phyloP scores from a whole-genome alignment of 37 sponge, comb jelly and placozoan species.

The Geodia barretti region DNA sequence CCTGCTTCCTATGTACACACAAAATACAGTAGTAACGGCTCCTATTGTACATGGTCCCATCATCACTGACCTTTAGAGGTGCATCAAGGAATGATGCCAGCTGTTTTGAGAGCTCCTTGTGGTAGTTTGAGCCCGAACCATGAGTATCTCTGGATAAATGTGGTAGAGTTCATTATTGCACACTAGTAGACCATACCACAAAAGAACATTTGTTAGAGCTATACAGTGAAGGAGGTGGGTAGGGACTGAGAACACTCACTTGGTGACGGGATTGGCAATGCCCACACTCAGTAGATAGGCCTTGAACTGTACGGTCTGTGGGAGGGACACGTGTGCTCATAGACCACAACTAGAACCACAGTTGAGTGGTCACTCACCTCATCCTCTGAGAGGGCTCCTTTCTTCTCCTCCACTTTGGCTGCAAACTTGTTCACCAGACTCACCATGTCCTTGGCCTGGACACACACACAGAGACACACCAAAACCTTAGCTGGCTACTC shows the following conservation, averaged over 20 bases:
- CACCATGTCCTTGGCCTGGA: slow-evolving; percentile 92
- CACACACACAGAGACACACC: neutral
- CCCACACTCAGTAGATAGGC: slow-evolving; percentile 93
- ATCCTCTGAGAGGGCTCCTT: slow-evolving; percentile 88
- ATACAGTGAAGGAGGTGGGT: no score
- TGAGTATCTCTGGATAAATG: slow-evolving; percentile 93
- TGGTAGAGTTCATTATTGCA: no score
- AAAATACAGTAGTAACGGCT: neutral
- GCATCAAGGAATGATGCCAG: slow-evolving; percentile 73
- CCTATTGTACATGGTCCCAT: no score
- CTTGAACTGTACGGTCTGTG: slow-evolving; percentile 87
- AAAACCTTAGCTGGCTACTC: neutral
- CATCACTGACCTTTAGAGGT: slow-evolving; percentile 56
- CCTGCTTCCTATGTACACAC: slow-evolving; percentile 59
- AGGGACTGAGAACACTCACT: slow-evolving; percentile 46
- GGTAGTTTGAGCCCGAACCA: slow-evolving; percentile 87
- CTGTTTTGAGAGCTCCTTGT: slow-evolving; percentile 89
- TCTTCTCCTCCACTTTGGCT: slow-evolving; percentile 84
- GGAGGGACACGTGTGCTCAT: neutral
- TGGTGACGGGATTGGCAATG: slow-evolving; percentile 96
- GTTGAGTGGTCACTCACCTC: slow-evolving; percentile 70
- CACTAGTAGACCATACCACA: no score
- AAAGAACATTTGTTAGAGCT: no score
- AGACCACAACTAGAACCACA: no score
- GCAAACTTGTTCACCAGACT: slow-evolving; percentile 88